Conservation (phyloP, 2,888 invertebrate genomes). For the Eupithecia pulchellata region DNA sequence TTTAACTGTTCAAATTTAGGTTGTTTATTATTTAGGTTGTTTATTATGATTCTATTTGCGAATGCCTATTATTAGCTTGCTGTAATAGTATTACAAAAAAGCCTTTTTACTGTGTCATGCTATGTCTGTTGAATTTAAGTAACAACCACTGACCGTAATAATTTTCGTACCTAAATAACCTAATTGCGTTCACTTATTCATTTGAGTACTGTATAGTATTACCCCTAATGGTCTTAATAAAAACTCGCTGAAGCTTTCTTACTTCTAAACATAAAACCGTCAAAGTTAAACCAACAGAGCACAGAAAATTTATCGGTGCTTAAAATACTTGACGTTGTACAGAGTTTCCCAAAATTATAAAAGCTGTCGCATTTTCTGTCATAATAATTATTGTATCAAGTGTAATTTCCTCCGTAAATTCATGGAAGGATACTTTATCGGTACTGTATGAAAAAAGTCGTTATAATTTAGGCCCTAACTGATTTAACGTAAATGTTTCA, state of each 20-base stretch:
- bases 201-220: constrained; percentile 21
- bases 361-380: neutral
- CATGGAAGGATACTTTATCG: too few species aligned
- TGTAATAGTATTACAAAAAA: too few species aligned
- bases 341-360: neutral
- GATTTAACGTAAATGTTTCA: neutral
- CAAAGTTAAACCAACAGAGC: constrained; percentile 49
- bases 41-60: too few species aligned
- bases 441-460: neutral
- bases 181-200: constrained; percentile 17
- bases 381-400: too few species aligned
- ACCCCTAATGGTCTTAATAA: constrained; percentile 19
- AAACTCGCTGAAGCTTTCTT: constrained; percentile 34
- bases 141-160: neutral
- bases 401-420: too few species aligned
- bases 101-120: too few species aligned
- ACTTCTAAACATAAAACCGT: constrained; percentile 44
- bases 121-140: too few species aligned
- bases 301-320: constrained; percentile 52
- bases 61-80: too few species aligned
- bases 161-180: neutral
- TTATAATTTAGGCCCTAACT: neutral
- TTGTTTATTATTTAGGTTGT: too few species aligned
- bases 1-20: too few species aligned
- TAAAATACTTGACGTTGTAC: constrained; percentile 42